Percentiles rank a stretch among this genome's conserved stretches.
phyloP scores from a whole-genome alignment of 2,888 invertebrate species.

The Hydrotaea cyrtoneurina region DNA sequence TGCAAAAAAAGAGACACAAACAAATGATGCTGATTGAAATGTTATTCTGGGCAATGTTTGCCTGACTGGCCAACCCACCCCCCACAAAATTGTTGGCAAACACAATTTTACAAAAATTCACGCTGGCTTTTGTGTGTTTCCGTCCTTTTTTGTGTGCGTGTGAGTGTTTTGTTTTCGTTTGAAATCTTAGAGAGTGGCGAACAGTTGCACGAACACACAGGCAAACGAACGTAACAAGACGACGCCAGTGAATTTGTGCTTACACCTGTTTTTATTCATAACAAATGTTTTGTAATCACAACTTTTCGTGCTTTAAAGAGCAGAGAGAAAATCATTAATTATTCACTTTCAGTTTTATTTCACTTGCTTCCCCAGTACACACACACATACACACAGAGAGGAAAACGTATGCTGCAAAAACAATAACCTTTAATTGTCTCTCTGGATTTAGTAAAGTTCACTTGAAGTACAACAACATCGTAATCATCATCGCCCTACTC shows the following conservation, averaged over 20 bases:
- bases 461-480: slow-evolving; percentile 42
- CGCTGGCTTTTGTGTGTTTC: slow-evolving; percentile 20
- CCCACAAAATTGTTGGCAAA: background rate
- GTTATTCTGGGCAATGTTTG: background rate
- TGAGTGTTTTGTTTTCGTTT: background rate
- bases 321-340: slow-evolving; percentile 52
- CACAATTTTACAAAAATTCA: background rate
- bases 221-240: slow-evolving; percentile 12
- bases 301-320: slow-evolving; percentile 40
- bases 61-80: background rate
- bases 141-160: background rate
- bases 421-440: slow-evolving; percentile 60
- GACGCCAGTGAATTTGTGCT: slow-evolving; percentile 31
- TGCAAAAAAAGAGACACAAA: background rate
- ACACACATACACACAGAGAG: slow-evolving; percentile 4
- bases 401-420: slow-evolving; percentile 17
- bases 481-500: slow-evolving; percentile 15
- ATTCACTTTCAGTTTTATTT: slow-evolving; percentile 43
- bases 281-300: slow-evolving; percentile 50
- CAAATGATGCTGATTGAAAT: background rate
- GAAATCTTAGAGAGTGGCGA: no score
- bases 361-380: background rate
- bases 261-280: slow-evolving; percentile 45
- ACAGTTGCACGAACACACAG: no score
- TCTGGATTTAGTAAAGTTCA: slow-evolving; percentile 52